Evolutionary conservation across 2,888 invertebrate species (phyloP).

Genomic region (Dione vanillae): DNA sequence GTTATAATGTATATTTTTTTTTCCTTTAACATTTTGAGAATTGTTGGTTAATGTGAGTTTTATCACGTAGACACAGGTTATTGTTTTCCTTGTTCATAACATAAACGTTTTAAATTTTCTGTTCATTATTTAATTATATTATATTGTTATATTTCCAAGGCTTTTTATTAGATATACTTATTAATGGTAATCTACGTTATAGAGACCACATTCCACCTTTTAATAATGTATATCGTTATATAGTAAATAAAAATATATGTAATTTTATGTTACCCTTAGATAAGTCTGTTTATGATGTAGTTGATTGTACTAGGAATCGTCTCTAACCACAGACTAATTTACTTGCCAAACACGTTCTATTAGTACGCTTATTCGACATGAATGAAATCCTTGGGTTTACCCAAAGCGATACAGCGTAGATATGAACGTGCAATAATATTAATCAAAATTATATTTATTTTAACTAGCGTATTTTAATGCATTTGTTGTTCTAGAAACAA

Average conservation of each 20-base stretch:
- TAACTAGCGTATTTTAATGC: not conserved
- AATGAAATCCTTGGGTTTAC: constrained; percentile 74
- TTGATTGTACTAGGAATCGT: constrained; percentile 39
- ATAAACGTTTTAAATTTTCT: not conserved
- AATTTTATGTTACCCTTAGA: too few species aligned
- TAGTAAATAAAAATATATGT: too few species aligned
- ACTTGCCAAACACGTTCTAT: constrained; percentile 59
- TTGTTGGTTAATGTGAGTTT: constrained; percentile 32
- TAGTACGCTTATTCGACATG: constrained; percentile 59
- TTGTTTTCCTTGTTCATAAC: constrained; percentile 14
- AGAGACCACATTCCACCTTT: too few species aligned
- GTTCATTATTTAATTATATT: not conserved
- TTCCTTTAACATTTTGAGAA: constrained; percentile 33
- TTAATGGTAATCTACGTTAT: not conserved
- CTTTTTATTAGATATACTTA: not conserved
- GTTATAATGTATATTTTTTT: constrained; percentile 30
- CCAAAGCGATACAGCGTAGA: constrained; percentile 50
- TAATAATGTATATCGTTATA: too few species aligned
- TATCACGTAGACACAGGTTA: constrained; percentile 38
- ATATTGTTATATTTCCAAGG: not conserved
- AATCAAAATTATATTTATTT: not conserved
- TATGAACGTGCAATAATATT: constrained; percentile 33
- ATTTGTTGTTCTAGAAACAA: constrained; percentile 61
- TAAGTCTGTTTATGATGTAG: not conserved
- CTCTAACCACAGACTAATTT: constrained; percentile 63